Evolutionary conservation across 1,140 invertebrate genomes (phyloP).

Genomic region (Helicoverpa zea): DNA sequence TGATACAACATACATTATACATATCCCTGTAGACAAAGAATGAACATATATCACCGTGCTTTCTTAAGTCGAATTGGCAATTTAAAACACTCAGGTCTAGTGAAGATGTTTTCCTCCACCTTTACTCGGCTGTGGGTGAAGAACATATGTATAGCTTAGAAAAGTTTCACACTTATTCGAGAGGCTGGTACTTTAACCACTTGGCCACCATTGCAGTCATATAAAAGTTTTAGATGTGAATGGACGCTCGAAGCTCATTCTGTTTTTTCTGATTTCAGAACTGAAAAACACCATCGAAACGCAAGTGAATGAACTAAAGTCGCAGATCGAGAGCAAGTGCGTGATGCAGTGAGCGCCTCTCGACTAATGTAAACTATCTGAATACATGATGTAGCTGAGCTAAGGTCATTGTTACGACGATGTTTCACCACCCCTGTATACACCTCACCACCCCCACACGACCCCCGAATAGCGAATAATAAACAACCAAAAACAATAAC

Average conservation of each 20-base stretch:
- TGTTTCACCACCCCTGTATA: slow-evolving; percentile 56
- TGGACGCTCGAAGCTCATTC: background rate
- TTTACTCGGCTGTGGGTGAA: no score
- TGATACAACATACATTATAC: no score
- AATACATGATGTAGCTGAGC: slow-evolving; percentile 84
- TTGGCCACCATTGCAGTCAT: no score
- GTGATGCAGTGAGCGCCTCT: slow-evolving; percentile 91
- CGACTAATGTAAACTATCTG: slow-evolving; percentile 56
- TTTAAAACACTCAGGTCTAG: no score
- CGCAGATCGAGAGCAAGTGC: slow-evolving; percentile 97
- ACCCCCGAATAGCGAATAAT: slow-evolving; percentile 48
- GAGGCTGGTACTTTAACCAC: no score
- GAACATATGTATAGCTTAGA: no score
- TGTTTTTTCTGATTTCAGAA: slow-evolving; percentile 90
- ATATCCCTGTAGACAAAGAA: no score
- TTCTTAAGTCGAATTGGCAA: no score
- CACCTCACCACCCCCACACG: slow-evolving; percentile 55
- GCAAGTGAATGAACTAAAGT: slow-evolving; percentile 97
- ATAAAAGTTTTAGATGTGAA: no score
- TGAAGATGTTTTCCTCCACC: no score
- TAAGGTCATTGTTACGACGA: slow-evolving; percentile 74
- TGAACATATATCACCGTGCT: no score
- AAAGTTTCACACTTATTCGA: no score
- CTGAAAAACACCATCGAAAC: slow-evolving; percentile 98
- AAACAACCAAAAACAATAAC: slow-evolving; percentile 42